Evolutionary conservation across 92 coral and sea anemone species (phyloP).

Genomic region (Isaurus tuberculatus): DNA sequence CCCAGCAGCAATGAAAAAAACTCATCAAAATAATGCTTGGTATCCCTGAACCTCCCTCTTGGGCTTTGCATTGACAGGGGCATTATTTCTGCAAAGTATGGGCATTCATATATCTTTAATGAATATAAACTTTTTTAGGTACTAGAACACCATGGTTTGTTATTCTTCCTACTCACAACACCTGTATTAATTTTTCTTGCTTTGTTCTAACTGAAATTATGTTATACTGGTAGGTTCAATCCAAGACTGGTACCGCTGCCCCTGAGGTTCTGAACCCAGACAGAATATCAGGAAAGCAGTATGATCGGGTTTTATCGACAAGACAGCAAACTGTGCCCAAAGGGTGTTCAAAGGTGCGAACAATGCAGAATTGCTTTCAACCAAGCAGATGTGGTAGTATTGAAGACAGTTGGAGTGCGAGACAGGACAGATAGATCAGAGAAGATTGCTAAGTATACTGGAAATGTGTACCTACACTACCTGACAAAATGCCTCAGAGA

Average conservation of each 20-base stretch:
- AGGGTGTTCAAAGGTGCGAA: constrained; percentile 65
- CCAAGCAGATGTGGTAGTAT: constrained; percentile 49
- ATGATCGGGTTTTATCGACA: constrained; percentile 62
- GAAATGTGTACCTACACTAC: constrained; percentile 68
- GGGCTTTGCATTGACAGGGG: background rate
- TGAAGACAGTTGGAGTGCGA: constrained; percentile 65
- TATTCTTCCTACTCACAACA: background rate
- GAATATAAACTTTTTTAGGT: background rate
- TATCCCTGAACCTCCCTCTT: background rate
- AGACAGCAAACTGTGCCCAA: constrained; percentile 66
- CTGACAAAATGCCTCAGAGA: constrained; percentile 64
- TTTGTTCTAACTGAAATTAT: background rate
- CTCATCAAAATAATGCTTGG: background rate
- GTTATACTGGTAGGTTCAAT: background rate
- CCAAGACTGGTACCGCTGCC: too few species aligned
- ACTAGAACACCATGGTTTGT: background rate
- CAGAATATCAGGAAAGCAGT: constrained; percentile 60
- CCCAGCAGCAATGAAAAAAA: too few species aligned
- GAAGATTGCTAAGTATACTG: constrained; percentile 58
- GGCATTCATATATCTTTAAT: background rate
- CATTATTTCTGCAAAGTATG: background rate
- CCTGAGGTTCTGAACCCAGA: too few species aligned
- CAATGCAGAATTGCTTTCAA: constrained; percentile 64
- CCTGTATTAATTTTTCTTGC: background rate
- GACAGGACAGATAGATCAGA: constrained; percentile 65